Evolutionary conservation across 2,888 invertebrate species (phyloP).

Genomic region (Eupithecia exiguata): DNA sequence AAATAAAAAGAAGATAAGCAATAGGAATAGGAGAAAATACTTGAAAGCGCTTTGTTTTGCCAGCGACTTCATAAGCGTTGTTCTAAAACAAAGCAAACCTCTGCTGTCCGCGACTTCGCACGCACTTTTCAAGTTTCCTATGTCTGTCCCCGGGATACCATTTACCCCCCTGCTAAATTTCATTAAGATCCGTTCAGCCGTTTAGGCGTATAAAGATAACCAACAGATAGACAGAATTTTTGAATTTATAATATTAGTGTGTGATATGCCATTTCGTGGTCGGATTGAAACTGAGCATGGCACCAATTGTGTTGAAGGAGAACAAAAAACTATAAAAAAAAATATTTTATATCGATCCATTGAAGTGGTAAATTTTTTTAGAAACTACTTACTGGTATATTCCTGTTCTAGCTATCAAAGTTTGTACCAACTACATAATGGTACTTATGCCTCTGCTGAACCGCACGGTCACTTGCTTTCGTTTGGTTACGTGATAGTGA

Average conservation of each 20-base stretch:
- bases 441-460: conserved; percentile 20
- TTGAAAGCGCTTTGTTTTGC: not conserved
- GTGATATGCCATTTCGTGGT: not conserved
- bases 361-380: not conserved
- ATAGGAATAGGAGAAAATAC: not conserved
- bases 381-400: not conserved
- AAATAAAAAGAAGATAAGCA: no score
- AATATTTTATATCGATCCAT: not conserved
- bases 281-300: not conserved
- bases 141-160: no score
- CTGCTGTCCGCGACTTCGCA: no score
- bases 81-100: not conserved
- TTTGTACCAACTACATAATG: conserved; percentile 4
- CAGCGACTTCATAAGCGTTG: not conserved
- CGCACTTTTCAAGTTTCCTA: no score
- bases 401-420: not conserved
- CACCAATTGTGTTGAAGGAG: no score
- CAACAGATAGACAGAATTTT: no score
- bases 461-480: conserved; percentile 42
- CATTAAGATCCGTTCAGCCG: no score
- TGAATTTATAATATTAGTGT: no score
- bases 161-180: no score
- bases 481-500: conserved; percentile 35
- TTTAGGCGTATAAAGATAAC: no score
- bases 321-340: no score